Evolutionary conservation across 2,113 vertebrate genomes (phyloP), one percentile per base, ranked within the genome.

Genomic region (Anguilla japonica): DNA sequence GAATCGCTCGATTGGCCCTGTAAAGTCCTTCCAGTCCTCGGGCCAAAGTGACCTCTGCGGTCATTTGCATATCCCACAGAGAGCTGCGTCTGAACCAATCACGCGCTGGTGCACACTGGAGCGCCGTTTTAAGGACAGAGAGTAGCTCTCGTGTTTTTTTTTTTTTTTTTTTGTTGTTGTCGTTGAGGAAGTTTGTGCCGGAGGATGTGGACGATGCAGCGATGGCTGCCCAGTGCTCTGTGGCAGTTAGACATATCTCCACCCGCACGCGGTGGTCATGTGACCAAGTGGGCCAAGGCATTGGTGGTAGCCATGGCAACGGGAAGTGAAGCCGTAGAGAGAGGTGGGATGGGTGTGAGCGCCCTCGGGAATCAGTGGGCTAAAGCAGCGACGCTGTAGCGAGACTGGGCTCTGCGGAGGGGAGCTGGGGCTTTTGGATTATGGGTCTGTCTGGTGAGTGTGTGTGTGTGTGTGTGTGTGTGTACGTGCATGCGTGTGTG

Each of bases 21-120:
- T 5, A 75, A 75, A 3, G n/a, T 75, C 71, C 71, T 75, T 14
- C 71, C 71, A 11, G 71, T 9, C 63, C 63, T 71, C 63, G 26
- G 9, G 14, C 13, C 20, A n/a, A 34, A 75, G 16, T 75, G 71
- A 34, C 71, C 63, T 6, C 63, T 3, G 22, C 7, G 26, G n/a
- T 13, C 71, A 75, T 75, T 75, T 75, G 16, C 71, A 75, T 75
- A 75, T 75, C 71, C 71, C n/a, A 75, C n/a, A 75, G 71, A 34
- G n/a, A 34, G 9, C 60, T 67, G 60, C 60, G 26, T 67, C 22
- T 67, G 0, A 26, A 67, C 50, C 7, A 6, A 53, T 11, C 1
- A 7, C 50, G 1, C 7, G 13, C 50, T 14, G 50, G 50, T 13
- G 50, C 50, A 11, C 7, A 8, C 8, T 14, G 50, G 50, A 53